A percentile compares a stretch with the other conserved stretches of the same genome.
Evolutionary conservation across 2,888 invertebrate genomes (phyloP).

Genomic region (Aphidius colemani): DNA sequence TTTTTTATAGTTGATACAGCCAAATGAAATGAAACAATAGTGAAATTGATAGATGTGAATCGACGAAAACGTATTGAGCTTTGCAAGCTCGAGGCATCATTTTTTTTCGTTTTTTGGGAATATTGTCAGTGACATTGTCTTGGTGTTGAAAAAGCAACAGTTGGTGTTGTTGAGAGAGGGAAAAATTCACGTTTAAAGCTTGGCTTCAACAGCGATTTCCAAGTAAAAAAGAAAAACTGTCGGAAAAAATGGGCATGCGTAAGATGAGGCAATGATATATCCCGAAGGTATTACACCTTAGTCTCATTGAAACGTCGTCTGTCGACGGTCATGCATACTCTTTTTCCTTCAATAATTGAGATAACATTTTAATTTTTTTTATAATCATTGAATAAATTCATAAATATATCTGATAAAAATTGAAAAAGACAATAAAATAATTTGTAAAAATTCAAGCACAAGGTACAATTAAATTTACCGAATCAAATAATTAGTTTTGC

Average conservation of each 20-base stretch:
- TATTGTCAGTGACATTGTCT: neutral
- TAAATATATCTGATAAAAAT: too few relatives aligned
- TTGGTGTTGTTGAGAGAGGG: conserved; percentile 35
- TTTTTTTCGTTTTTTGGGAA: too few relatives aligned
- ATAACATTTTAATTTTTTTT: too few relatives aligned
- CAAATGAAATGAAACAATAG: neutral
- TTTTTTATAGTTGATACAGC: too few relatives aligned
- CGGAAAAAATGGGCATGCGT: conserved; percentile 47
- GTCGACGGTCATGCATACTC: conserved; percentile 39
- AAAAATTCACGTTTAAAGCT: neutral
- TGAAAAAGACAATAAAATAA: too few relatives aligned
- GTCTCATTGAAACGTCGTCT: conserved; percentile 48
- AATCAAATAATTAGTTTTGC: too few relatives aligned
- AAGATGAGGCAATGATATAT: conserved; percentile 42
- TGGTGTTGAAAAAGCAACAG: conserved; percentile 41
- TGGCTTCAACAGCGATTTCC: neutral
- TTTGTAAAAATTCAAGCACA: too few relatives aligned
- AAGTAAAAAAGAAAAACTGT: conserved; percentile 19
- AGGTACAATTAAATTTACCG: too few relatives aligned
- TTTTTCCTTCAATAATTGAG: too few relatives aligned
- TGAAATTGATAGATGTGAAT: neutral
- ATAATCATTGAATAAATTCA: too few relatives aligned
- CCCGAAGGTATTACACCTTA: conserved; percentile 37
- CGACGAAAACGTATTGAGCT: neutral
- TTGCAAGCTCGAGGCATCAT: too few relatives aligned